phyloP scores from a whole-genome alignment of 2,888 invertebrate species.

The Molorchus minor region DNA sequence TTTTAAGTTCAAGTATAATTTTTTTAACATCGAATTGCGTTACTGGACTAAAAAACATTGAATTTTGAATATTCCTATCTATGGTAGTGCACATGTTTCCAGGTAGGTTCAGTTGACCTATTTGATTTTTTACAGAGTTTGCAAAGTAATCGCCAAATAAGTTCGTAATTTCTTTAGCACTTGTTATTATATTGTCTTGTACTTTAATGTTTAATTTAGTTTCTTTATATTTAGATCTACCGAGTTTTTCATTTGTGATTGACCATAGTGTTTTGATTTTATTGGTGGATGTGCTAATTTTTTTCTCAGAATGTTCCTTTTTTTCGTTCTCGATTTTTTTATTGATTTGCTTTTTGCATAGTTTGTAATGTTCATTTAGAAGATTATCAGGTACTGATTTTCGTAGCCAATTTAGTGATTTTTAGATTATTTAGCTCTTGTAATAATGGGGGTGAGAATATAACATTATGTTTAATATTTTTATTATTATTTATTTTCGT shows the following conservation, averaged over 20 bases:
- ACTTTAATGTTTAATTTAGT: not conserved
- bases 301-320: no score
- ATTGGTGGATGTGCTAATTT: not conserved
- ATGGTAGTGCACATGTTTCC: not conserved
- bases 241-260: not conserved
- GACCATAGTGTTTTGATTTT: not conserved
- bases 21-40: not conserved
- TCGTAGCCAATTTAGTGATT: not conserved
- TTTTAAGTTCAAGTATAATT: not conserved
- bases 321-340: not conserved
- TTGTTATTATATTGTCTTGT: no score
- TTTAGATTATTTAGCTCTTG: not conserved
- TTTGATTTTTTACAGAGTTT: not conserved
- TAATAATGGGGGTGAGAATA: not conserved
- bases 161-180: not conserved
- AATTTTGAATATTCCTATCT: not conserved
- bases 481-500: not conserved
- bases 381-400: not conserved
- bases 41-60: not conserved
- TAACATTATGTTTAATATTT: not conserved
- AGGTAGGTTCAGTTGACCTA: not conserved
- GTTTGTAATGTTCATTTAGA: not conserved
- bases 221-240: not conserved
- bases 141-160: not conserved
- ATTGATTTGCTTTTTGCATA: not conserved